Base-by-base conservation (phyloP, 2,113 vertebrate species). In the Hippocampus mohnikei region DNA sequence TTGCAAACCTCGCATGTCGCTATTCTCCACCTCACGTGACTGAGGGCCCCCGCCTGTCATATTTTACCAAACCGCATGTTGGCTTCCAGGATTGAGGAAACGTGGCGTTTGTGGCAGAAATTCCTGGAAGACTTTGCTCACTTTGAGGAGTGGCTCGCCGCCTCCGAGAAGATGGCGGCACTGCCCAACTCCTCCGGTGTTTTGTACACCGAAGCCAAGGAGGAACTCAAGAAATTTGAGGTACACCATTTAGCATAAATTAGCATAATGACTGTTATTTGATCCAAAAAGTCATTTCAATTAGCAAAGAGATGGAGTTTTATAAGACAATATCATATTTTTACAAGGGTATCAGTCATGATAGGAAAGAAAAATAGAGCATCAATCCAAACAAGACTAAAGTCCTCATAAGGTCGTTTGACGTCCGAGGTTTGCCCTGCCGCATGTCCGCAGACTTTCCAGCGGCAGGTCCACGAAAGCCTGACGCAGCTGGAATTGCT, bases 201-300 rank as follows among this genome's bases (percentile, higher is more conserved):
- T 0, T 90, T 98, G 23, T 99, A 98, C 83, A 97, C 95, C 0
- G 90, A 95, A 60, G 96, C 97, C 85, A 98, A 98, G 81, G 97
- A 99, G 79, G 98, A 99, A 58, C 92, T 98, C 20, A 98, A 99
- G 93, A 99, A 96, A 87, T 99, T 99, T 90, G 97, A 99, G 95
- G 97, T 98, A 88, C 66, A 3, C 7, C 2, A 15, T 10, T 33
- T 42, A 12, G n/a, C 13, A n/a, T 10, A 13, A 42, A 42, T 10
- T 10, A 20, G 2, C 18, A 50, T 0, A 4, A 16, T 18, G 8
- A 15, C 6, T 16, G 4, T 50, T 1, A 50, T 50, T 18, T 50
- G 16, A 50, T 50, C 15, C 16, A 50, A 50, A 46, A 15, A 12
- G 42, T 46, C 13, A 15, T 46, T 15, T 46, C 15, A 46, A 46